Evolutionary conservation across 2,888 invertebrate species (phyloP).

Genomic region (Apotomis betuletana): DNA sequence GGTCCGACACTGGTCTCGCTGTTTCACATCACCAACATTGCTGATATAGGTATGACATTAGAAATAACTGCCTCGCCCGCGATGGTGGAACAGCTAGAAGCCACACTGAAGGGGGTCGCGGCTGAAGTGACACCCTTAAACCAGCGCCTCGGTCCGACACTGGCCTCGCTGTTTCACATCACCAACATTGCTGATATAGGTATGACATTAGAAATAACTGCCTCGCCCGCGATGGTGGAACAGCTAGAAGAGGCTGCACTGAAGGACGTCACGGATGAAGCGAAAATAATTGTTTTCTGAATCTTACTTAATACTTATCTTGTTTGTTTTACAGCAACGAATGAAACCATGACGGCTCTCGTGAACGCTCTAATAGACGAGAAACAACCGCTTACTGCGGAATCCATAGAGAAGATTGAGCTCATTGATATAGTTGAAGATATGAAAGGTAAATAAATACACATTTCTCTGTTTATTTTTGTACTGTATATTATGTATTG

Average conservation of each 20-base stretch:
- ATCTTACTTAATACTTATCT: too few species aligned
- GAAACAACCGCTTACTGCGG: constrained; percentile 57
- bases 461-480: too few species aligned
- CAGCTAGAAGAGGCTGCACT: constrained; percentile 68
- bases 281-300: too few species aligned
- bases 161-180: constrained; percentile 68
- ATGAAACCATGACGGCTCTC: constrained; percentile 72
- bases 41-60: constrained; percentile 56
- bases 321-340: constrained; percentile 57
- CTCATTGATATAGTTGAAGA: constrained; percentile 59
- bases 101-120: constrained; percentile 60
- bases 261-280: constrained; percentile 55
- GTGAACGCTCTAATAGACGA: constrained; percentile 66
- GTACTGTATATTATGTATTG: too few species aligned
- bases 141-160: constrained; percentile 65
- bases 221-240: constrained; percentile 54
- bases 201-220: constrained; percentile 39
- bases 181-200: constrained; percentile 58
- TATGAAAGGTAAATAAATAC: constrained; percentile 60
- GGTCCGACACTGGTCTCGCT: constrained; percentile 70
- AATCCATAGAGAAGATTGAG: constrained; percentile 59
- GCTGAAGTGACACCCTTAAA: too few species aligned
- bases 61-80: constrained; percentile 41
- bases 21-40: constrained; percentile 57
- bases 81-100: constrained; percentile 63